phyloP scores from a whole-genome alignment of 2,888 invertebrate genomes.

The Zaprionus bogoriensis region DNA sequence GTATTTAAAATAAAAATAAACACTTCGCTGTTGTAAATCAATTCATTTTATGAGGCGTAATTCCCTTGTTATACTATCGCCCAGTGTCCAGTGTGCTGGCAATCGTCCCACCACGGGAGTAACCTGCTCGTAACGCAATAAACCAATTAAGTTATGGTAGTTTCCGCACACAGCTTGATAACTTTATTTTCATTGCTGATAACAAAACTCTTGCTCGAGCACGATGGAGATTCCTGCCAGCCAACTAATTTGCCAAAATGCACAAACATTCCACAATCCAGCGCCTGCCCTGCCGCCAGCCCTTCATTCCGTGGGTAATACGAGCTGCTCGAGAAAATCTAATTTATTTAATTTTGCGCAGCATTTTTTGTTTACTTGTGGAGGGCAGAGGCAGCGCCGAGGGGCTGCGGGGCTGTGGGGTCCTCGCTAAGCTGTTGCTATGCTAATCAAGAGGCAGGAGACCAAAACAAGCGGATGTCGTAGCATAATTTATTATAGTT shows the following conservation, averaged over 20 bases:
- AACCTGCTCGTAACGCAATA: slow-evolving; percentile 55
- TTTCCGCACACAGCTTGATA: slow-evolving; percentile 50
- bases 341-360: slow-evolving; percentile 49
- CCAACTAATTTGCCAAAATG: slow-evolving; percentile 41
- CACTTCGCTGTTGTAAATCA: too few relatives aligned
- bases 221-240: slow-evolving; percentile 30
- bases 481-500: slow-evolving; percentile 75
- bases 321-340: slow-evolving; percentile 20
- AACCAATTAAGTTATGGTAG: slow-evolving; percentile 61
- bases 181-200: slow-evolving; percentile 41
- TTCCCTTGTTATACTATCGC: too few relatives aligned
- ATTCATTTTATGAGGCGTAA: too few relatives aligned
- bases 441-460: slow-evolving; percentile 47
- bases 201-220: slow-evolving; percentile 21
- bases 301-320: slow-evolving; percentile 10
- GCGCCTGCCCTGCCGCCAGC: neutral
- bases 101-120: neutral
- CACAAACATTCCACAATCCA: slow-evolving; percentile 29
- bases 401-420: neutral
- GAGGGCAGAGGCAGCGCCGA: neutral
- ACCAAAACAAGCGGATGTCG: slow-evolving; percentile 53
- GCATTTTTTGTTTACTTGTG: slow-evolving; percentile 4
- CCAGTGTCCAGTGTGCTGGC: too few relatives aligned
- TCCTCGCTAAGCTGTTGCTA: slow-evolving; percentile 21
- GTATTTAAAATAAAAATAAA: too few relatives aligned